phyloP scores from a whole-genome alignment of 2,113 vertebrate species.

The Nothoprocta perdicaria region DNA sequence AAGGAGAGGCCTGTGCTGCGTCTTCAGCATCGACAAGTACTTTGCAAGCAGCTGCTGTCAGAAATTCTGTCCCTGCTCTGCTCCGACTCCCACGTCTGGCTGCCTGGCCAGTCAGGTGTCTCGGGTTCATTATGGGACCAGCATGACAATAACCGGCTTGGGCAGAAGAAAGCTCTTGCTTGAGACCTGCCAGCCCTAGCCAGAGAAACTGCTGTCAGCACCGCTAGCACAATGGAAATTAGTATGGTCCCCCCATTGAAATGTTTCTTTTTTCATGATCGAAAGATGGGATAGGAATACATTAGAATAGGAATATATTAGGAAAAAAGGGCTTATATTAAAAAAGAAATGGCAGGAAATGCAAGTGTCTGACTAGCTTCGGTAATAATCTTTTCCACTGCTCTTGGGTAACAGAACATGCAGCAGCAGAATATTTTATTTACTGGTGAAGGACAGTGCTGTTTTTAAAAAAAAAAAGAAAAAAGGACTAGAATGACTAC shows the following conservation, averaged over 20 bases:
- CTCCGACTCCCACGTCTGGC: background rate
- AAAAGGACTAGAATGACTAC: background rate
- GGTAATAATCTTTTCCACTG: background rate
- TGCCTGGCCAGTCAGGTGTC: background rate
- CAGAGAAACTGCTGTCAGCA: background rate
- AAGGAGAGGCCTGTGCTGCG: background rate
- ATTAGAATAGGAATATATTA: background rate
- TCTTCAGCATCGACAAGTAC: background rate
- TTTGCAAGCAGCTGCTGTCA: background rate
- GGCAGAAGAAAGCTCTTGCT: background rate
- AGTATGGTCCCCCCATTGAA: background rate
- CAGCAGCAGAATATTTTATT: background rate
- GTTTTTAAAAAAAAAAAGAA: background rate
- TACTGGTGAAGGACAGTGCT: background rate
- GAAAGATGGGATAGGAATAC: background rate
- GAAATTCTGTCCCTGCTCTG: background rate
- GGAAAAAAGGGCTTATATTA: background rate
- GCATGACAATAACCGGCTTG: background rate
- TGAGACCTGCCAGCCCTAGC: background rate
- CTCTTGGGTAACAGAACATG: background rate
- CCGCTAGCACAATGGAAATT: background rate
- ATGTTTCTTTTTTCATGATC: background rate
- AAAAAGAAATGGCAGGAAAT: background rate
- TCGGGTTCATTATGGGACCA: background rate
- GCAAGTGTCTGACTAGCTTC: background rate